phyloP scores from a whole-genome alignment of 2,888 invertebrate genomes.

The Mesodorylaimus sp. region DNA sequence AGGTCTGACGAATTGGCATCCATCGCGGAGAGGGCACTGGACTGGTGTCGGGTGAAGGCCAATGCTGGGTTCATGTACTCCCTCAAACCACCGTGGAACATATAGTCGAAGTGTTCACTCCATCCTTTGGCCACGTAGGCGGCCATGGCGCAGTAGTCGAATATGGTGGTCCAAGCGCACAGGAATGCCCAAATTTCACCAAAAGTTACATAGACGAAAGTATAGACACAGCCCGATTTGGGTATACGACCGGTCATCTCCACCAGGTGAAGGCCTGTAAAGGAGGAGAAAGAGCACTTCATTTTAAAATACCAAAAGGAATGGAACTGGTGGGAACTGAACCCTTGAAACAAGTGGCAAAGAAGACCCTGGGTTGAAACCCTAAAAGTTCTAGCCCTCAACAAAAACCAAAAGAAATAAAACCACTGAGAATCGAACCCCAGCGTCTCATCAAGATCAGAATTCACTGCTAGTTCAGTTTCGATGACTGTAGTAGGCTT shows the following conservation, averaged over 20 bases:
- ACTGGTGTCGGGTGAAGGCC: no score
- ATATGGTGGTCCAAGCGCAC: conserved; percentile 1
- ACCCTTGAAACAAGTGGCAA: no score
- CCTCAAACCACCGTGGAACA: neutral
- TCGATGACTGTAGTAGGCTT: neutral
- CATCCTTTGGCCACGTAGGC: neutral
- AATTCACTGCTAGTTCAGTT: no score
- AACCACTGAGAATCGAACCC: no score
- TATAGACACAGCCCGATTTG: conserved; percentile 4
- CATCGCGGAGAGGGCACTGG: no score
- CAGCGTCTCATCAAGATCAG: no score
- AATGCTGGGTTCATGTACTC: neutral
- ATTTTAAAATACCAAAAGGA: no score
- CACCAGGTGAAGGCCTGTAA: neutral
- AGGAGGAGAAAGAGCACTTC: neutral
- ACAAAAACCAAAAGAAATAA: no score
- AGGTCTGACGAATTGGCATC: no score
- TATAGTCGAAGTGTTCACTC: neutral
- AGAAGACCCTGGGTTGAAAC: no score
- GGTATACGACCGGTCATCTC: conserved; percentile 4
- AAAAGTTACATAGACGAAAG: conserved; percentile 1
- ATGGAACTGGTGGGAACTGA: no score
- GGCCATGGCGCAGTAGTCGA: neutral
- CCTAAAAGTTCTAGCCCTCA: no score
- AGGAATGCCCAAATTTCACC: conserved; percentile 8